phyloP scores from a whole-genome alignment of 2,797 vertebrate species.

The Carcharodon carcharias region DNA sequence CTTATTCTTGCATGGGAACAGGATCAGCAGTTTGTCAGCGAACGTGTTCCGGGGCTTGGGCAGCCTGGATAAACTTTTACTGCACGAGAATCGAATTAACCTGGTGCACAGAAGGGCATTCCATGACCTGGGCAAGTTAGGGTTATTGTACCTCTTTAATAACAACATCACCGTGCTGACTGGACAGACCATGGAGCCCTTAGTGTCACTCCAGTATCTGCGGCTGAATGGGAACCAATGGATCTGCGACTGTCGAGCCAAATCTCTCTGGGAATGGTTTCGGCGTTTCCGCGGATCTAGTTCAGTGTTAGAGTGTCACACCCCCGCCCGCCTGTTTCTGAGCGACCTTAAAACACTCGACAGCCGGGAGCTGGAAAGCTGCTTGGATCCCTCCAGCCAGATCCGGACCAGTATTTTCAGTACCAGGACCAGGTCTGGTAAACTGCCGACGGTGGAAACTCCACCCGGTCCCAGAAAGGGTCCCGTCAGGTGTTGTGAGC shows the following conservation, averaged over 20 bases:
- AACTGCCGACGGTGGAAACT: conserved; percentile 64
- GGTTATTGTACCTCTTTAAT: conserved; percentile 89
- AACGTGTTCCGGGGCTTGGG: conserved; percentile 83
- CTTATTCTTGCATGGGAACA: conserved; percentile 93
- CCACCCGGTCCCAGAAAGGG: conserved; percentile 57
- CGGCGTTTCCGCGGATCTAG: conserved; percentile 92
- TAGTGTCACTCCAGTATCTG: conserved; percentile 85
- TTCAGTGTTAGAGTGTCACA: conserved; percentile 80
- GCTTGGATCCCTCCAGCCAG: conserved; percentile 68
- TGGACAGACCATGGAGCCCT: conserved; percentile 76
- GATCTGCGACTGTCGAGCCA: conserved; percentile 92
- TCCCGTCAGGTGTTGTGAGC: conserved; percentile 79
- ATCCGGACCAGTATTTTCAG: conserved; percentile 70
- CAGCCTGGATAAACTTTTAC: conserved; percentile 83
- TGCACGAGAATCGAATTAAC: conserved; percentile 86
- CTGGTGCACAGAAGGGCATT: conserved; percentile 78
- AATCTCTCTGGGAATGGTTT: conserved; percentile 93
- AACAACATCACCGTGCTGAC: conserved; percentile 87
- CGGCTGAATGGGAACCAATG: conserved; percentile 94
- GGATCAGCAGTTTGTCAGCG: conserved; percentile 84
- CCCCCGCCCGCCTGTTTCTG: conserved; percentile 69
- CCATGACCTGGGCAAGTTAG: conserved; percentile 79
- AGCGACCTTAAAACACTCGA: conserved; percentile 82
- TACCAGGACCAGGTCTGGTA: conserved; percentile 67
- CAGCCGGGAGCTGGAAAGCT: conserved; percentile 75